These are phyloP conservation scores for Poecilia wingei DNA, from an alignment of 2,797 vertebrate genomes.

Conservation along the genomic window DNA sequence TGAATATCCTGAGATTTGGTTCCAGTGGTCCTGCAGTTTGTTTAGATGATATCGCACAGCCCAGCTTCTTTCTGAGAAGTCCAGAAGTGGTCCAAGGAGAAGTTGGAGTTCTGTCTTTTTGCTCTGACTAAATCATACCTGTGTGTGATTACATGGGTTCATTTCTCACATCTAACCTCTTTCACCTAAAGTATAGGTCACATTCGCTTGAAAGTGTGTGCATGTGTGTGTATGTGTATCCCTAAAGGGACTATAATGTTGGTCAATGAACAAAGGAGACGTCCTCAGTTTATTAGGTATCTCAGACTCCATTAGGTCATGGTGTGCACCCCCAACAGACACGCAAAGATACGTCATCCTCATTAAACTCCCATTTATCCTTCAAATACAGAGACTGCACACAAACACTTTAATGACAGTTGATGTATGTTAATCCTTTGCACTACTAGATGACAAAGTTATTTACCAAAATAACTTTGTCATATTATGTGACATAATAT, in stretches of 20 bases:
- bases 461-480: conserved; percentile 3
- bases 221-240: conserved; percentile 32
- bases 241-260: conserved; percentile 77
- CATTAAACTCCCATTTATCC: conserved; percentile 79
- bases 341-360: conserved; percentile 53
- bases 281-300: conserved; percentile 75
- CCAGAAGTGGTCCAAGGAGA: not conserved
- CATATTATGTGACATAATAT: not conserved
- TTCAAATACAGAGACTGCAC: conserved; percentile 49
- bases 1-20: not conserved
- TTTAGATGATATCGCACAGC: not conserved
- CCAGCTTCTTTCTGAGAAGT: not conserved
- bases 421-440: not conserved
- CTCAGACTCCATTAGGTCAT: conserved; percentile 70
- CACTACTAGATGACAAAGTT: not conserved
- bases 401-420: conserved; percentile 64
- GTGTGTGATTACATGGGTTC: not conserved
- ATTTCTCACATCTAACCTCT: not conserved
- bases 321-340: conserved; percentile 55
- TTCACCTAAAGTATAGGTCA: not conserved
- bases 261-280: conserved; percentile 84
- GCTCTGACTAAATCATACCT: not conserved
- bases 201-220: not conserved
- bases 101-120: not conserved
- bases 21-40: not conserved